Evolutionary conservation across 2,113 vertebrate genomes (phyloP).

Genomic region (Hippocampus comes): DNA sequence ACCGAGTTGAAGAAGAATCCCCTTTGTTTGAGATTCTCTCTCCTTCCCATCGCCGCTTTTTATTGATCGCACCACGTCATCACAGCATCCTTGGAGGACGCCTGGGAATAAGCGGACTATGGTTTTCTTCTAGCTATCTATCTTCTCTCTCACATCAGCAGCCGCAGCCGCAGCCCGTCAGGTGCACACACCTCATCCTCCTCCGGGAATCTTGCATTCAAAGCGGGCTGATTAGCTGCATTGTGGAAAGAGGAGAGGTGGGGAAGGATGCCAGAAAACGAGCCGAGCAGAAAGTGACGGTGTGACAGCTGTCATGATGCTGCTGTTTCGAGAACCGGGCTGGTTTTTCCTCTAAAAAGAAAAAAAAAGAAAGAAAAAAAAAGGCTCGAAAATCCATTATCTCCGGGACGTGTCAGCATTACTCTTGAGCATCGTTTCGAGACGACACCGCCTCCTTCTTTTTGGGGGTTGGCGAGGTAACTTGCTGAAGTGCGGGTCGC

Average conservation of each 20-base stretch:
- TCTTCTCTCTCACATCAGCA: background rate
- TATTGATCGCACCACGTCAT: slow-evolving; percentile 52
- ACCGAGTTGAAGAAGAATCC: slow-evolving; percentile 44
- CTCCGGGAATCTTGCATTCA: slow-evolving; percentile 1
- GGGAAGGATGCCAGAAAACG: slow-evolving; percentile 38
- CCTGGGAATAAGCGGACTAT: slow-evolving; percentile 19
- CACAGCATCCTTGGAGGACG: slow-evolving; percentile 5
- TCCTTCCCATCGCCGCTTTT: slow-evolving; percentile 38
- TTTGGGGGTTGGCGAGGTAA: background rate
- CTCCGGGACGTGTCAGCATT: background rate
- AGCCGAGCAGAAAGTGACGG: slow-evolving; percentile 48
- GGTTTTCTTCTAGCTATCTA: background rate
- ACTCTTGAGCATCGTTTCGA: background rate
- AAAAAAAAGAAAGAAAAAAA: background rate
- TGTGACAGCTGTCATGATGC: slow-evolving; percentile 54
- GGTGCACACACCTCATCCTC: slow-evolving; percentile 5
- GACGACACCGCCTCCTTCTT: slow-evolving; percentile 15
- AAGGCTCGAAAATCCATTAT: background rate
- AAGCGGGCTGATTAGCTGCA: slow-evolving; percentile 36
- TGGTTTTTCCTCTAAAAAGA: background rate
- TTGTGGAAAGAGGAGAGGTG: slow-evolving; percentile 47
- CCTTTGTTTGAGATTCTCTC: slow-evolving; percentile 24
- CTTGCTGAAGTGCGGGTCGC: slow-evolving; percentile 35
- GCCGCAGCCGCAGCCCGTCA: background rate
- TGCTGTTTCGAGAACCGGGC: slow-evolving; percentile 36